Conservation (phyloP, 2,888 invertebrate species). For the Netelia melanura region DNA sequence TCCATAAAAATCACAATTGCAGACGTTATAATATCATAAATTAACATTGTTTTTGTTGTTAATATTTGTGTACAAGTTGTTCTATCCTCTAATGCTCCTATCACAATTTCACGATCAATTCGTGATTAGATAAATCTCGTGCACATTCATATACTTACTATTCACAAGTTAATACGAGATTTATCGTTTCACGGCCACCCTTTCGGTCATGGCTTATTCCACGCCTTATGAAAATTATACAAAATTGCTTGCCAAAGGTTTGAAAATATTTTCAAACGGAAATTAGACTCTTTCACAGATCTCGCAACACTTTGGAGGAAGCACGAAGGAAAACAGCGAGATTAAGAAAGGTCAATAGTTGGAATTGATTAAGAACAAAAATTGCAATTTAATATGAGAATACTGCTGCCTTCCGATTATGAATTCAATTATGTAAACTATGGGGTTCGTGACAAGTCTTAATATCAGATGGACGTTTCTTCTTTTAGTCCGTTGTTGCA, state of each 20-base stretch:
- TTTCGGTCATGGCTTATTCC: slow-evolving; percentile 22
- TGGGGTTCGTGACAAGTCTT: slow-evolving; percentile 22
- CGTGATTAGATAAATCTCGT: slow-evolving; percentile 63
- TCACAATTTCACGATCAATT: slow-evolving; percentile 69
- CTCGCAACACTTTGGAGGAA: slow-evolving; percentile 11
- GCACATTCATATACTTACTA: slow-evolving; percentile 60
- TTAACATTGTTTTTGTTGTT: slow-evolving; percentile 64
- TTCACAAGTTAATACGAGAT: slow-evolving; percentile 66
- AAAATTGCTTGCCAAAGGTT: slow-evolving; percentile 28
- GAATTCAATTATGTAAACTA: slow-evolving; percentile 11
- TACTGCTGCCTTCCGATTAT: background rate
- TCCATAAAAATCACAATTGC: slow-evolving; percentile 70
- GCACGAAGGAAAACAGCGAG: background rate
- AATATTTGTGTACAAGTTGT: slow-evolving; percentile 54
- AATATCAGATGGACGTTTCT: slow-evolving; percentile 17
- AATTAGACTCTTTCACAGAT: slow-evolving; percentile 3
- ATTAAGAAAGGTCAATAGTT: background rate
- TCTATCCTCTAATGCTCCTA: slow-evolving; percentile 68
- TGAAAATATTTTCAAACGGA: slow-evolving; percentile 18
- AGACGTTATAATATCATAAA: slow-evolving; percentile 65
- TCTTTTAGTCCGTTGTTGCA: slow-evolving; percentile 32
- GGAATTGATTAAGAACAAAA: slow-evolving; percentile 1
- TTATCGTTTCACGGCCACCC: slow-evolving; percentile 51
- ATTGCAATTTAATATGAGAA: background rate
- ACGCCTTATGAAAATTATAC: slow-evolving; percentile 36